These are phyloP conservation scores for Eubasilissa splendida DNA, from an alignment of 2,888 invertebrate species.

Conservation along the genomic window DNA sequence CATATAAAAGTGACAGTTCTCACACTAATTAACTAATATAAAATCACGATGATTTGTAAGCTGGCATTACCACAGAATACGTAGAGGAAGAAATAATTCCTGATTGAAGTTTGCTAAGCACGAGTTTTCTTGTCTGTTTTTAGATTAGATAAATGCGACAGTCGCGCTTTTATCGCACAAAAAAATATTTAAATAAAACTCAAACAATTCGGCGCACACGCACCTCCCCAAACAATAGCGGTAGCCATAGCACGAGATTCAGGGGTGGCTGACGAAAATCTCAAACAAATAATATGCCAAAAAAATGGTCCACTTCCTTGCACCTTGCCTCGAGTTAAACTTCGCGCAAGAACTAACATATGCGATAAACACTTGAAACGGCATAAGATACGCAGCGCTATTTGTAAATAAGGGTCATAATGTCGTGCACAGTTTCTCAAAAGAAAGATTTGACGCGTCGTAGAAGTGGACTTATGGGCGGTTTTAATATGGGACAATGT, in stretches of 20 bases:
- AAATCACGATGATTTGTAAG: no score
- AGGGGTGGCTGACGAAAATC: slow-evolving; percentile 42
- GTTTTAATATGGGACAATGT: slow-evolving; percentile 16
- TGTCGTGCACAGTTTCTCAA: neutral
- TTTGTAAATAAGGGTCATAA: neutral
- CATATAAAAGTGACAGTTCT: no score
- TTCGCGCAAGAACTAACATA: neutral
- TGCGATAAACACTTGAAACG: neutral
- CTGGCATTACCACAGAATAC: no score
- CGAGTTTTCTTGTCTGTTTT: no score
- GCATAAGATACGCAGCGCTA: neutral
- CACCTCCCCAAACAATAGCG: slow-evolving; percentile 27
- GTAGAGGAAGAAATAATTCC: no score
- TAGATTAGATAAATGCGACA: no score
- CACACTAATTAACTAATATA: no score
- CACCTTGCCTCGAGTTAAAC: slow-evolving; percentile 52
- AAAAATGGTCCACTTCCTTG: slow-evolving; percentile 58
- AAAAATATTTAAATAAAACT: neutral
- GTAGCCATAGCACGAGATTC: slow-evolving; percentile 18
- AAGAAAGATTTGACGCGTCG: neutral
- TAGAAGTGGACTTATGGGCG: slow-evolving; percentile 22
- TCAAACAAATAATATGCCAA: slow-evolving; percentile 52
- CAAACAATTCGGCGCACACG: neutral
- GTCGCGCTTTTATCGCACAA: no score
- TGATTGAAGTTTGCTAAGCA: no score